Evolutionary conservation across 2,113 vertebrate genomes (phyloP).

Genomic region (Miniopterus natalensis): DNA sequence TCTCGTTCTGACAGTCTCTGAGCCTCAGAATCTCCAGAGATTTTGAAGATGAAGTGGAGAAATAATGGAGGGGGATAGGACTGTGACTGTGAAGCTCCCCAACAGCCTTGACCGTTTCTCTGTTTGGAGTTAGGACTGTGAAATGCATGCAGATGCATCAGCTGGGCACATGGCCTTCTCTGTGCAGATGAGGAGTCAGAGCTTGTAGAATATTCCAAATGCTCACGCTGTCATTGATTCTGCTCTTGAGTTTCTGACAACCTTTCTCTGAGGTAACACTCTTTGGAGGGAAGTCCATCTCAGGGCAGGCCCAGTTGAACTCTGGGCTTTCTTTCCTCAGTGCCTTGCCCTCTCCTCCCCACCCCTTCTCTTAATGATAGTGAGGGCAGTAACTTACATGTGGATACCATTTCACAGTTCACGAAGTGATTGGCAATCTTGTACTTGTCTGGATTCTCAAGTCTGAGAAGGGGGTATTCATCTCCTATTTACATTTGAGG

Average conservation of each 20-base stretch:
- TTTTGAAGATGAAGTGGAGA: background rate
- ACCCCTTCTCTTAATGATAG: background rate
- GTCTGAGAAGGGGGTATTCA: background rate
- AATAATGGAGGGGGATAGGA: background rate
- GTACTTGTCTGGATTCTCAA: conserved; percentile 31
- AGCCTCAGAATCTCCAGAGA: background rate
- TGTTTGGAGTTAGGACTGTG: background rate
- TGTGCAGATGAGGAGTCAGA: background rate
- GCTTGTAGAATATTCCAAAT: conserved; percentile 43
- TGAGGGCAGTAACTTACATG: background rate
- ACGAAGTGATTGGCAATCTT: background rate
- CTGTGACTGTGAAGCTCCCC: background rate
- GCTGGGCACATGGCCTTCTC: conserved; percentile 2
- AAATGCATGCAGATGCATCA: background rate
- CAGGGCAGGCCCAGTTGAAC: background rate
- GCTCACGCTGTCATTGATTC: background rate
- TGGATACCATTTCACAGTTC: background rate
- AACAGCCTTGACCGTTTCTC: background rate
- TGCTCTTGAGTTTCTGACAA: conserved; percentile 5
- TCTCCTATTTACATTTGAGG: conserved; percentile 17
- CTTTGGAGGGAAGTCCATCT: background rate
- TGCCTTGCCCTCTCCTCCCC: background rate
- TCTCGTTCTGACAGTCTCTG: background rate
- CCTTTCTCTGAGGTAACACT: background rate
- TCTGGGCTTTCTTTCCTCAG: background rate